These are phyloP conservation scores for Poeciliopsis turrubarensis DNA, from an alignment of 2,113 vertebrate species.

Conservation along the genomic window DNA sequence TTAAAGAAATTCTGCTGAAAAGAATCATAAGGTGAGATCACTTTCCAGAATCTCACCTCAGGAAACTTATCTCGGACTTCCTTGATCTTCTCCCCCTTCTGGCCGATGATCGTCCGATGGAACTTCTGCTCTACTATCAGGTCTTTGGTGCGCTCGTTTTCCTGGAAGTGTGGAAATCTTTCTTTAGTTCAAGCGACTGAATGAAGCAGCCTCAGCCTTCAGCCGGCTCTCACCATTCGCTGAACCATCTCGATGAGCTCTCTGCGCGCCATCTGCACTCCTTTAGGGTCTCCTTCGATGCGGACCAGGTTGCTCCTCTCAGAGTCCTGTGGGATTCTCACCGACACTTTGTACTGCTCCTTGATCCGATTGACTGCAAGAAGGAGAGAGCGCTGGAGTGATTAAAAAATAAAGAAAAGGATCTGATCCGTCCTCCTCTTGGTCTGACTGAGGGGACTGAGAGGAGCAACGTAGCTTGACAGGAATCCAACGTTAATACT, in stretches of 20 bases:
- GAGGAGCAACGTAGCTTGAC: no score
- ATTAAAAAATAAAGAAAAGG: not conserved
- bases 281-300: slow-evolving; percentile 85
- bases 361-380: slow-evolving; percentile 83
- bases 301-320: slow-evolving; percentile 82
- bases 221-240: slow-evolving; percentile 79
- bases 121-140: slow-evolving; percentile 85
- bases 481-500: no score
- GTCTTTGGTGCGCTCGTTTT: slow-evolving; percentile 86
- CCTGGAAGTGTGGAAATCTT: slow-evolving; percentile 55
- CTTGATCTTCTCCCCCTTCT: slow-evolving; percentile 88
- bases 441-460: no score
- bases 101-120: slow-evolving; percentile 86
- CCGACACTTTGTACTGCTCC: slow-evolving; percentile 85
- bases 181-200: not conserved
- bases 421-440: not conserved
- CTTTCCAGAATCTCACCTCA: slow-evolving; percentile 67
- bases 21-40: not conserved
- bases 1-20: not conserved
- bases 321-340: slow-evolving; percentile 82
- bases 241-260: slow-evolving; percentile 85
- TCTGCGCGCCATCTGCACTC: slow-evolving; percentile 82
- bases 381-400: not conserved
- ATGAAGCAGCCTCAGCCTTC: not conserved
- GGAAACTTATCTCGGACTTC: slow-evolving; percentile 87